These are phyloP conservation scores for Stigmatopora argus DNA, from an alignment of 2,113 vertebrate species.

Conservation along the genomic window DNA sequence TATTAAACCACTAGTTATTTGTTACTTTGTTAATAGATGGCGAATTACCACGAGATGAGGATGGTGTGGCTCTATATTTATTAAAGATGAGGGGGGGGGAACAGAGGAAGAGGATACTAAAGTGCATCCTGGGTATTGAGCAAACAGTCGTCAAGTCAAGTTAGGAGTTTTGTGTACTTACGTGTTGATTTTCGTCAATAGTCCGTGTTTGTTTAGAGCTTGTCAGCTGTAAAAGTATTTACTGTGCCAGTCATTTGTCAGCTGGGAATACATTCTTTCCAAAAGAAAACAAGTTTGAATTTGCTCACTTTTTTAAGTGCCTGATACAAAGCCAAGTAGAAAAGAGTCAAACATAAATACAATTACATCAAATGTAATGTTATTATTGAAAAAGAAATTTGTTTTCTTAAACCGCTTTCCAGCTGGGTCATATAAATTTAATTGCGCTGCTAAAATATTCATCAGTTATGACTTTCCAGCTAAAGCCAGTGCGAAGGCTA, in stretches of 20 bases:
- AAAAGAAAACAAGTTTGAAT: neutral
- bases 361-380: slow-evolving; percentile 1
- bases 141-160: slow-evolving; percentile 1
- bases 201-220: neutral
- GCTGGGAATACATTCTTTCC: slow-evolving; percentile 4
- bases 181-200: neutral
- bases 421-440: neutral
- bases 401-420: neutral
- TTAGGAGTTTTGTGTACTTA: neutral
- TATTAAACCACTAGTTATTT: too few species aligned
- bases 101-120: slow-evolving; percentile 4
- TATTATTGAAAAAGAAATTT: neutral
- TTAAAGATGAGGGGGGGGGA: slow-evolving; percentile 7
- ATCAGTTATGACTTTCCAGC: neutral
- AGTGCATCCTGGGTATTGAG: neutral
- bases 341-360: neutral
- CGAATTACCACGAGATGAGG: slow-evolving; percentile 8
- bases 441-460: neutral
- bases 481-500: neutral
- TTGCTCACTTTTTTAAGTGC: neutral
- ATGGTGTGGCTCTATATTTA: neutral
- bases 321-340: neutral
- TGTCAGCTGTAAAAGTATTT: slow-evolving; percentile 1
- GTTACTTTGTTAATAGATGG: too few species aligned
- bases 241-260: slow-evolving; percentile 1